Percentiles rank a stretch among this genome's conserved stretches.
phyloP scores from a whole-genome alignment of 2,888 invertebrate genomes.

The Elegia similella region DNA sequence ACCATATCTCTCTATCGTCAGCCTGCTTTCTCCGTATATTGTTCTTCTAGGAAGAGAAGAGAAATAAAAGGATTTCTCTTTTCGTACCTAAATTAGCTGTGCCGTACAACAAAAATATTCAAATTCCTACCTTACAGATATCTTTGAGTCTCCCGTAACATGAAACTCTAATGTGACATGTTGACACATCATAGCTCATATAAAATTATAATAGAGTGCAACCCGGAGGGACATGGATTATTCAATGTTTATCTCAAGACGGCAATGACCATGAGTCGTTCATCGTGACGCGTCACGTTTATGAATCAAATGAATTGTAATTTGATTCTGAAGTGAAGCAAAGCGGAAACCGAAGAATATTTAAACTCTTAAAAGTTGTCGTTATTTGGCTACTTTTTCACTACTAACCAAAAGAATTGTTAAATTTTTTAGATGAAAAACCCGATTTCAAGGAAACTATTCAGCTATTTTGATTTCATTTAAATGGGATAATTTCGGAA shows the following conservation, averaged over 20 bases:
- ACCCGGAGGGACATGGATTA: conserved; percentile 49
- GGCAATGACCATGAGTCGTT: conserved; percentile 45
- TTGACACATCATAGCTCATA: conserved; percentile 52
- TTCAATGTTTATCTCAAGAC: conserved; percentile 57
- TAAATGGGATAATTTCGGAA: no score
- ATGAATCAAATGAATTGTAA: conserved; percentile 21
- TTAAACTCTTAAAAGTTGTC: neutral
- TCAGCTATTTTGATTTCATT: no score
- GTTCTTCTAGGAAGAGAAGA: no score
- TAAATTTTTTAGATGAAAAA: no score
- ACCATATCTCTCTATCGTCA: no score
- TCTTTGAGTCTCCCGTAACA: neutral
- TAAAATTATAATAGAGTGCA: conserved; percentile 60
- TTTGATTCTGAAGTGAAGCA: neutral
- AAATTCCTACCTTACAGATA: neutral
- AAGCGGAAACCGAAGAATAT: neutral
- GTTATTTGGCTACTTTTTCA: neutral
- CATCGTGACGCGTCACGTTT: conserved; percentile 31
- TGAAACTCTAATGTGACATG: conserved; percentile 23
- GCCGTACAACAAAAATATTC: no score
- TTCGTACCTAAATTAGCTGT: neutral
- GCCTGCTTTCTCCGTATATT: no score
- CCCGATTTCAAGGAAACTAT: no score
- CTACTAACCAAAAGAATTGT: no score
- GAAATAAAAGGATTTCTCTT: no score